These are phyloP conservation scores for Emydura subglobosa DNA, from an alignment of 2,113 vertebrate genomes.

Conservation along the genomic window DNA sequence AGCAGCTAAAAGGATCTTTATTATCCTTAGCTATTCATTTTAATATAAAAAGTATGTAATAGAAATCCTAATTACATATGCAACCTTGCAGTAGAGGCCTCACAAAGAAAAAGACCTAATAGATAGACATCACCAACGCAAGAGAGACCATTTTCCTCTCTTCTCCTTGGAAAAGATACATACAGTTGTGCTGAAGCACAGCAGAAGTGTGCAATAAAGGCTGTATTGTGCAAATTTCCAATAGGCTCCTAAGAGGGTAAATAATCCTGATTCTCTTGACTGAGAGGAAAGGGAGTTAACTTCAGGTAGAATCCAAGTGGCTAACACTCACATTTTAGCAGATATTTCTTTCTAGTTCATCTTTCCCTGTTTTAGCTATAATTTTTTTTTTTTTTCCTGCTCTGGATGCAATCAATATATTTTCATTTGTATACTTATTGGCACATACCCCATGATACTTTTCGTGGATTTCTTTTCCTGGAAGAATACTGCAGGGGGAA, in stretches of 20 bases:
- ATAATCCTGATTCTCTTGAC: neutral
- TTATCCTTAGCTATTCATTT: neutral
- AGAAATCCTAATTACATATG: neutral
- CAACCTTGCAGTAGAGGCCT: neutral
- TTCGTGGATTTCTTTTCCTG: neutral
- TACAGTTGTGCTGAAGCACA: rapidly evolving
- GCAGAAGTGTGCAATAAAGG: neutral
- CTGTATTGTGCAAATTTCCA: neutral
- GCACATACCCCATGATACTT: neutral
- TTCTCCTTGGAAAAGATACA: neutral
- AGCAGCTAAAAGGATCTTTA: neutral
- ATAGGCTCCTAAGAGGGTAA: neutral
- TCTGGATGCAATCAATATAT: neutral
- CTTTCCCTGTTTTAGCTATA: neutral
- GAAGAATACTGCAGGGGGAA: neutral
- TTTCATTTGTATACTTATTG: neutral
- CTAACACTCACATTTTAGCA: neutral
- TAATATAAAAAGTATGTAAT: neutral
- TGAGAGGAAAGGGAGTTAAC: neutral
- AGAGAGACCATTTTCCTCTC: neutral
- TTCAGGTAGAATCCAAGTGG: neutral
- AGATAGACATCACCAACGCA: neutral
- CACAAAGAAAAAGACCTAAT: neutral
- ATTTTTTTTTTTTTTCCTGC: no score
- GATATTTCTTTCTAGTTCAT: neutral